Evolutionary conservation across 2,113 vertebrate genomes (phyloP).

Genomic region (Piaya cayana): DNA sequence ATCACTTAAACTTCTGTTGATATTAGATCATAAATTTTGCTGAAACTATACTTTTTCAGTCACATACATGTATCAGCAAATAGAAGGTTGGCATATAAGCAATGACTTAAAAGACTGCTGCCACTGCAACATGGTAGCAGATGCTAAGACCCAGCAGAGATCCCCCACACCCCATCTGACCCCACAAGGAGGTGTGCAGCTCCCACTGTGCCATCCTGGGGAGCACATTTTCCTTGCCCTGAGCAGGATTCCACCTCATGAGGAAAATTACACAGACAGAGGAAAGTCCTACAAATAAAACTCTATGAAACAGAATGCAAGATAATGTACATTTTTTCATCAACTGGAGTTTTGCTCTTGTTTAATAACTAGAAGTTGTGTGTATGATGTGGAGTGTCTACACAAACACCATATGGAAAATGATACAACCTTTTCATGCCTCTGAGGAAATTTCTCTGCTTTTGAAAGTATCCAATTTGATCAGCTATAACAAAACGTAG

Average conservation of each 20-base stretch:
- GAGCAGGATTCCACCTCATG: background rate
- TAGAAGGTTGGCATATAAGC: background rate
- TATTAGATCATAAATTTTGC: background rate
- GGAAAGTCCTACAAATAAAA: background rate
- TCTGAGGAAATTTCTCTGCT: background rate
- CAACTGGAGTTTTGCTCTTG: background rate
- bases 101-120: background rate
- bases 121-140: background rate
- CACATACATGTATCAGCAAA: background rate
- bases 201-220: background rate
- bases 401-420: background rate
- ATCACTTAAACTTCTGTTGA: background rate
- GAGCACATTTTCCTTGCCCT: background rate
- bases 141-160: background rate
- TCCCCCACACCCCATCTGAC: accelerated
- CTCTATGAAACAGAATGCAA: background rate
- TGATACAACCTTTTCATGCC: background rate
- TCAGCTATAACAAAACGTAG: background rate
- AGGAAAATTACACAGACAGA: background rate
- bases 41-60: background rate
- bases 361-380: background rate
- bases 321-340: background rate
- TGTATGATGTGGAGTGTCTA: background rate
- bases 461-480: background rate
- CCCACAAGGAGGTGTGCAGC: background rate